Conservation (phyloP, 2,113 vertebrate species). For the Platycercus adscitus region DNA sequence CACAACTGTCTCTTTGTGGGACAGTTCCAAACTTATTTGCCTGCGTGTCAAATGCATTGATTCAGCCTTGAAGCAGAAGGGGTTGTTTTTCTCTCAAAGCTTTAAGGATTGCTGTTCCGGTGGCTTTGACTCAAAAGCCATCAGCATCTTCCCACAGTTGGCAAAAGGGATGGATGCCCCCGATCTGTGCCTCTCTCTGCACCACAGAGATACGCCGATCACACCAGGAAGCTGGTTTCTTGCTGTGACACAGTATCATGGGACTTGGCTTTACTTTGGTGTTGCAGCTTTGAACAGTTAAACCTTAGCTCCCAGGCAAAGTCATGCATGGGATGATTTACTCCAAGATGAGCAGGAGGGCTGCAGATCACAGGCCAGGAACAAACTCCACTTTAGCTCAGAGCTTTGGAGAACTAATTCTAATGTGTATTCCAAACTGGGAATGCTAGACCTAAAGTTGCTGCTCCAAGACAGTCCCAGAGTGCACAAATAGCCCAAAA, state of each 20-base stretch:
- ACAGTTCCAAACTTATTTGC: not conserved
- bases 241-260: not conserved
- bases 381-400: not conserved
- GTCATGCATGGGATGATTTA: not conserved
- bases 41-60: not conserved
- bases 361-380: not conserved
- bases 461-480: not conserved
- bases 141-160: not conserved
- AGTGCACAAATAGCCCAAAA: not conserved
- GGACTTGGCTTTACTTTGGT: not conserved
- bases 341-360: not conserved
- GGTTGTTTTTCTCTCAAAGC: rapidly evolving
- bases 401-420: not conserved
- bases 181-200: not conserved
- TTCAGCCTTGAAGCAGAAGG: not conserved
- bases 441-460: not conserved
- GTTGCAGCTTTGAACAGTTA: not conserved
- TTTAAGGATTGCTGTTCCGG: not conserved
- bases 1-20: not conserved
- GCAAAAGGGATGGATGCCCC: not conserved
- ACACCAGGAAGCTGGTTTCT: not conserved
- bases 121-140: not conserved
- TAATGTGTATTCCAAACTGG: not conserved
- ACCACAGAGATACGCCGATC: not conserved
- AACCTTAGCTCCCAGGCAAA: not conserved